These are phyloP conservation scores for Cataglyphis rosenhaueri DNA, from an alignment of 2,888 invertebrate genomes.

Conservation along the genomic window DNA sequence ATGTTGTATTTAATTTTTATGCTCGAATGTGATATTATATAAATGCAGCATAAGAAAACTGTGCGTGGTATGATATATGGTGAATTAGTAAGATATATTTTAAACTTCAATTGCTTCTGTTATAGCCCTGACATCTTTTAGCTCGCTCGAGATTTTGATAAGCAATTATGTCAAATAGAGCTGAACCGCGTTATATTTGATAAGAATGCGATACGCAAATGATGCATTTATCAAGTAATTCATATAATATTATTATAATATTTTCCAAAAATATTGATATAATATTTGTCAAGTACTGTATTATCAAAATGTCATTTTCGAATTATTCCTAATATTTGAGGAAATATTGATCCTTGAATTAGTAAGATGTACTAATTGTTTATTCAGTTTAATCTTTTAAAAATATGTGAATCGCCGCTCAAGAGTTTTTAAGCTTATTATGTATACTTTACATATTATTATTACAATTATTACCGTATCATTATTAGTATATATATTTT, in stretches of 20 bases:
- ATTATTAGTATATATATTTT: background rate
- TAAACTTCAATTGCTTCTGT: constrained; percentile 1
- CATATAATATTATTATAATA: background rate
- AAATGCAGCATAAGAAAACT: background rate
- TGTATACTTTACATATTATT: background rate
- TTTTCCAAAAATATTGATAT: background rate
- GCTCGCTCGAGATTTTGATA: background rate
- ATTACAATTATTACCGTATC: background rate
- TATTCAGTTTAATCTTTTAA: background rate
- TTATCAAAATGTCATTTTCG: background rate
- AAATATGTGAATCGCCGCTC: background rate
- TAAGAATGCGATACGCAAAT: background rate
- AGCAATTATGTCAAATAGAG: background rate
- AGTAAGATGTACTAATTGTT: background rate
- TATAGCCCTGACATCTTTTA: background rate
- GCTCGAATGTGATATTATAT: constrained; percentile 1
- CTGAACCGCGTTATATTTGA: background rate
- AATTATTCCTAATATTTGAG: background rate
- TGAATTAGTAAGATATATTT: constrained; percentile 7
- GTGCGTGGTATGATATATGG: background rate
- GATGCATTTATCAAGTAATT: background rate
- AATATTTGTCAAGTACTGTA: background rate
- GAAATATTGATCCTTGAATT: background rate
- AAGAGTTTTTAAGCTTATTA: background rate
- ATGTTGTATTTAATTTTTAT: constrained; percentile 23